Conservation (phyloP, 2,113 vertebrate species). For the Rhagologus leucostigma region DNA sequence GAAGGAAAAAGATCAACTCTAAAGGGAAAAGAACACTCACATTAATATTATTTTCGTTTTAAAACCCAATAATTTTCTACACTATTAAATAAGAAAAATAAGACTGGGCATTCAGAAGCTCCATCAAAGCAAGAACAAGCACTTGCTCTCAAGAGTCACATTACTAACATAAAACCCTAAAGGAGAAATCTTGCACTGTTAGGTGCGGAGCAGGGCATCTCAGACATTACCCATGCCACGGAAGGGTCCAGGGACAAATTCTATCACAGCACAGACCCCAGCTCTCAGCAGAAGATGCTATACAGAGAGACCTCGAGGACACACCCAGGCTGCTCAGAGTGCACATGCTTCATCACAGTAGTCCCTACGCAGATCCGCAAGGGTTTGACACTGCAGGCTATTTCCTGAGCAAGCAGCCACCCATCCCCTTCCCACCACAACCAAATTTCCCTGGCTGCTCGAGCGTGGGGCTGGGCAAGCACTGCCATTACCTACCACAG, state of each 20-base stretch:
- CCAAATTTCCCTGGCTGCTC: neutral
- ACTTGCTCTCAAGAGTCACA: neutral
- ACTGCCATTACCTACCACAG: neutral
- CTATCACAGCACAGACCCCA: neutral
- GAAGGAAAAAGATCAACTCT: neutral
- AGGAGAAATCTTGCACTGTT: neutral
- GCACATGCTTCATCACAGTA: neutral
- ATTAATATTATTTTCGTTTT: neutral
- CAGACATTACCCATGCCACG: too few relatives aligned
- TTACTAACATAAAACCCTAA: neutral
- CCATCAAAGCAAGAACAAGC: neutral
- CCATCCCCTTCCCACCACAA: neutral
- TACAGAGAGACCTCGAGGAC: neutral
- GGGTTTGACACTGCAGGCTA: neutral
- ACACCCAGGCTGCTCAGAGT: neutral
- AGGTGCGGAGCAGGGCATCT: neutral
- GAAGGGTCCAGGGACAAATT: neutral
- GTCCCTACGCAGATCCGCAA: neutral
- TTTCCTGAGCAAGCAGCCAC: neutral
- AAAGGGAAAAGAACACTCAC: neutral
- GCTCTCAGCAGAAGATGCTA: neutral
- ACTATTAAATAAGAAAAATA: neutral
- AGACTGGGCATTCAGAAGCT: neutral
- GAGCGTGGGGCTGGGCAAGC: rapidly evolving
- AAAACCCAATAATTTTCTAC: neutral